These are phyloP conservation scores for Parasteatoda lunata DNA, from an alignment of 2,888 invertebrate species.

Conservation along the genomic window DNA sequence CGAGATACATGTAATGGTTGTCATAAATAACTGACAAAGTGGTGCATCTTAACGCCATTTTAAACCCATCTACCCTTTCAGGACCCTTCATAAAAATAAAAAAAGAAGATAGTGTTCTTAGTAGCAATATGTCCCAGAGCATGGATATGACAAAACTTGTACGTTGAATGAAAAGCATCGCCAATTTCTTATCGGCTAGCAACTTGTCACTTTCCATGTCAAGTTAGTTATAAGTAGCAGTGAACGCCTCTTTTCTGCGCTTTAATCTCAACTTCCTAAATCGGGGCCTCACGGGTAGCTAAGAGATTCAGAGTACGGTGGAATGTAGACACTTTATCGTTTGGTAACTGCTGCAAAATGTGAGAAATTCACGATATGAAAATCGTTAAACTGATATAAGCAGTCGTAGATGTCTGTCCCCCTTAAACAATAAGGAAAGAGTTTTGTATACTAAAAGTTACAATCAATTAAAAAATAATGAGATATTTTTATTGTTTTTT, in stretches of 20 bases:
- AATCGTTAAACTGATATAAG: constrained; percentile 23
- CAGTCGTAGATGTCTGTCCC: not conserved
- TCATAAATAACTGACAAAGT: too few relatives aligned
- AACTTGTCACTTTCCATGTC: constrained; percentile 37
- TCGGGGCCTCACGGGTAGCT: not conserved
- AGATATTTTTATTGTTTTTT: too few relatives aligned
- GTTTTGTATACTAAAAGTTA: not conserved
- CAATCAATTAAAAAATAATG: too few relatives aligned
- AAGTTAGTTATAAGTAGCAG: constrained; percentile 9
- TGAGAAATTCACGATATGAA: constrained; percentile 40
- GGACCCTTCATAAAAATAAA: not conserved
- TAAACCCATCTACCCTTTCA: constrained; percentile 31
- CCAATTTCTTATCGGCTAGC: constrained; percentile 24
- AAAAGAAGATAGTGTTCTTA: not conserved
- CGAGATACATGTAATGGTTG: too few relatives aligned
- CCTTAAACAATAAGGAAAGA: not conserved
- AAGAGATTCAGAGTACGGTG: constrained; percentile 1
- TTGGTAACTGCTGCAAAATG: constrained; percentile 43
- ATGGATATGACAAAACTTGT: constrained; percentile 35
- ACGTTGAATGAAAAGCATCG: constrained; percentile 9
- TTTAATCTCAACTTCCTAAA: constrained; percentile 15
- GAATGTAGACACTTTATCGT: constrained; percentile 49
- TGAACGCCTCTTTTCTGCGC: not conserved
- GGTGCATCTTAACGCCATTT: too few relatives aligned
- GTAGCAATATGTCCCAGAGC: not conserved